Evolutionary conservation across 2,888 invertebrate genomes (phyloP).

Genomic region (Lithosia quadra): DNA sequence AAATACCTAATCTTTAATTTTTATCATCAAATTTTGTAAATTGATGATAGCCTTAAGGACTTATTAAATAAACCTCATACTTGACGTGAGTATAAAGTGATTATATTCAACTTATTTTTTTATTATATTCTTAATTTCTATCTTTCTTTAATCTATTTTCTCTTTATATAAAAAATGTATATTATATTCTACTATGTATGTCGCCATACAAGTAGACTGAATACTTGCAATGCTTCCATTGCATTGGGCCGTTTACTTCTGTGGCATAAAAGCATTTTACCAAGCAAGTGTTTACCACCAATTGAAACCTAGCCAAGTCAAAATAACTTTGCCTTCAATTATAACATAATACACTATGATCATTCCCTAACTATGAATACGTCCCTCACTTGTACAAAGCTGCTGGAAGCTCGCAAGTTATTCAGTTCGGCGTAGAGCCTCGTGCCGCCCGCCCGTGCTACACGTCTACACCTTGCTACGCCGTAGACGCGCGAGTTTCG

Average conservation of each 20-base stretch:
- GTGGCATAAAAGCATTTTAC: not conserved
- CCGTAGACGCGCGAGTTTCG: constrained; percentile 39
- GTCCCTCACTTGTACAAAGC: constrained; percentile 19
- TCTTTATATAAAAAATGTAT: too few relatives aligned
- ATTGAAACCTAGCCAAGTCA: not conserved
- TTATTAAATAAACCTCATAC: too few relatives aligned
- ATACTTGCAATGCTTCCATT: too few relatives aligned
- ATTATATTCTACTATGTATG: too few relatives aligned
- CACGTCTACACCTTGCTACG: constrained; percentile 41
- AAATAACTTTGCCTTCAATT: not conserved
- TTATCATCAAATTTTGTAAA: too few relatives aligned
- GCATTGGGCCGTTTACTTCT: not conserved
- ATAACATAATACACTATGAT: not conserved
- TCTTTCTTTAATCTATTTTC: too few relatives aligned
- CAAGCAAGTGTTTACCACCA: not conserved
- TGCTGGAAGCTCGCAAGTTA: constrained; percentile 25
- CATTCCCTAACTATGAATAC: not conserved
- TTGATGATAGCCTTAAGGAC: too few relatives aligned
- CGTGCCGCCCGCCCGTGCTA: constrained; percentile 49
- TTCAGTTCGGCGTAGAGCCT: constrained; percentile 45
- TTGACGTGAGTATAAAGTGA: too few relatives aligned
- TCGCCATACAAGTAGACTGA: too few relatives aligned
- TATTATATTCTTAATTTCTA: too few relatives aligned
- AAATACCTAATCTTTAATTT: too few relatives aligned
- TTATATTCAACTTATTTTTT: too few relatives aligned